Conservation (phyloP, 2,888 invertebrate genomes). For the Xiphydria camelus region DNA sequence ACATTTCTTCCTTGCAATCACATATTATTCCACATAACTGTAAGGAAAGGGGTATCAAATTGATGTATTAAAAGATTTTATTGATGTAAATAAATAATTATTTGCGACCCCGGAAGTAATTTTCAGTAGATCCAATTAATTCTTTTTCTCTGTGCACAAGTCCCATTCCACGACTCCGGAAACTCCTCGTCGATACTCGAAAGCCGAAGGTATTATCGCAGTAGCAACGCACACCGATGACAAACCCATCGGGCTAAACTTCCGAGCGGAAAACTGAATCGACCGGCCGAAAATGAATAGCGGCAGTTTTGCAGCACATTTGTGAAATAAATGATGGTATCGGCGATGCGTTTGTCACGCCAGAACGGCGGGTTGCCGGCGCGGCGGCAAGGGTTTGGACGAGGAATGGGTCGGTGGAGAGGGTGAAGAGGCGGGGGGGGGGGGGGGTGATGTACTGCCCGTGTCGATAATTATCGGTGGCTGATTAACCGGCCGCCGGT, state of each 20-base stretch:
- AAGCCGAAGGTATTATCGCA: slow-evolving; percentile 8
- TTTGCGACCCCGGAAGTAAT: too few relatives aligned
- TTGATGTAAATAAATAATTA: too few relatives aligned
- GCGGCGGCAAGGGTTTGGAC: slow-evolving; percentile 15
- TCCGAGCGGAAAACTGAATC: slow-evolving; percentile 54
- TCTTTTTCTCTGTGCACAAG: background rate
- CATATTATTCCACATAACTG: too few relatives aligned
- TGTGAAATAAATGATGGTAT: slow-evolving; percentile 59
- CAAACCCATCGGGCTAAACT: slow-evolving; percentile 31
- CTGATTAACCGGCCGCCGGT: slow-evolving; percentile 57
- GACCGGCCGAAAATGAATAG: slow-evolving; percentile 58
- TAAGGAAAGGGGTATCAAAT: too few relatives aligned
- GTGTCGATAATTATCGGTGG: slow-evolving; percentile 59
- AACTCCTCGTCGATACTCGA: background rate
- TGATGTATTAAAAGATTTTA: too few relatives aligned
- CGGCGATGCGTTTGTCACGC: slow-evolving; percentile 57
- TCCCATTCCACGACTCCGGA: background rate
- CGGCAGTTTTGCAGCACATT: slow-evolving; percentile 58
- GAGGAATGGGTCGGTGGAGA: slow-evolving; percentile 18
- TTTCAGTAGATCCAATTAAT: too few relatives aligned
- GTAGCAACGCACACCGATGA: slow-evolving; percentile 31
- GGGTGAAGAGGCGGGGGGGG: slow-evolving; percentile 21
- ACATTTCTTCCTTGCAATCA: too few relatives aligned
- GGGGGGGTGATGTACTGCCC: slow-evolving; percentile 54
- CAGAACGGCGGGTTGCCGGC: slow-evolving; percentile 19